A percentile compares a stretch with the other conserved stretches of the same genome.
These are phyloP conservation scores for Gymnorhina tibicen DNA, from an alignment of 2,113 vertebrate genomes.

Conservation along the genomic window DNA sequence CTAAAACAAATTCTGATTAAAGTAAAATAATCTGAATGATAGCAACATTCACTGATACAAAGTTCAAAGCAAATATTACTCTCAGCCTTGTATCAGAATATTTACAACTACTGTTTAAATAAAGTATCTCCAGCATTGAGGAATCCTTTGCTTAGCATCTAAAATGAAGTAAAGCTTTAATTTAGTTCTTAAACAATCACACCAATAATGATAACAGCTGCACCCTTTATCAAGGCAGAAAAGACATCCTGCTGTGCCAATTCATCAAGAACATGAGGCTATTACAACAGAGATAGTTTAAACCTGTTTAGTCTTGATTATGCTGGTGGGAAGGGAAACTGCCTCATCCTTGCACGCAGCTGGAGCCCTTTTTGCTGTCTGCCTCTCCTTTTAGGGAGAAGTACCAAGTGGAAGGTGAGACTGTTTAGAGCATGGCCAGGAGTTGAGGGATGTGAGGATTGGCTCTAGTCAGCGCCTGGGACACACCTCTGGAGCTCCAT, in stretches of 20 bases:
- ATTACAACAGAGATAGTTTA: background rate
- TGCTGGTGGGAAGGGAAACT: background rate
- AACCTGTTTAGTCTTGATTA: constrained; percentile 8
- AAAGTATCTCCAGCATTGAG: background rate
- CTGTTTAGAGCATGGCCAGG: background rate
- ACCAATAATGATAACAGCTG: background rate
- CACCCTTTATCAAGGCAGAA: constrained; percentile 8
- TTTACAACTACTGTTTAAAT: background rate
- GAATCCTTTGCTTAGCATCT: background rate
- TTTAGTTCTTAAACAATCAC: background rate
- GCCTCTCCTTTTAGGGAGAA: background rate
- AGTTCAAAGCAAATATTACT: background rate
- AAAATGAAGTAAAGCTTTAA: background rate
- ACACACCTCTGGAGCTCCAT: background rate
- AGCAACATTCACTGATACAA: background rate
- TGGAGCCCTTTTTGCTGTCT: background rate
- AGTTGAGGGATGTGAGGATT: background rate
- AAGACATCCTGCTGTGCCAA: background rate
- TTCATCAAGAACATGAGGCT: constrained; percentile 1
- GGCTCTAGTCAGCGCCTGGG: background rate
- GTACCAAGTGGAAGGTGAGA: background rate
- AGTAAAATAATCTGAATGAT: background rate
- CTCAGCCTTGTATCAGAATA: background rate
- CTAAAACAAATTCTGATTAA: background rate
- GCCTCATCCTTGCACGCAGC: background rate